Evolutionary conservation across 2,888 invertebrate species (phyloP), one percentile per base, ranked within the genome.

Genomic region (Maniola hyperantus): DNA sequence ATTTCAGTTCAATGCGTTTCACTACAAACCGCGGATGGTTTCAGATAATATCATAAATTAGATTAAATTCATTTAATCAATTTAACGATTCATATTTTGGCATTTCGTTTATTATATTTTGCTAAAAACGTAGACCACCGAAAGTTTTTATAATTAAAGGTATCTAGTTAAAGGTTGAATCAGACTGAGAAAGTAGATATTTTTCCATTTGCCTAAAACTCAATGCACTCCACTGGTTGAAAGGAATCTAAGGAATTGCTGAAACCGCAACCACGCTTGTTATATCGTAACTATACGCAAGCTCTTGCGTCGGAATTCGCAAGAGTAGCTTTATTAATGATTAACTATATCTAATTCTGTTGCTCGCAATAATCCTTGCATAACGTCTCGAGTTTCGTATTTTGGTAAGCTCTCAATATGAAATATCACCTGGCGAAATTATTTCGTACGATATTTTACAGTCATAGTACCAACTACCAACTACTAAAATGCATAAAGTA

Each of bases 221-320:
- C 13, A 57, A 13, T 42, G 57, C 42, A 42, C 57, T 13, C 55
- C 18, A 39, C 20, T 57, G 57, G 57, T 18, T 57, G 42, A n/a
- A 15, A 57, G 57, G 57, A 57, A 57, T 86, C 73, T 71, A 83
- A 81, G 78, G 77, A 78, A 79, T 83, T 82, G 82, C 83, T 79
- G 77, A 79, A 85, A 84, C 84, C 78, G 88, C 87, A 88, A 87
- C 83, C 84, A 80, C 76, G 79, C 82, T 82, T 79, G 86, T 83
- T 85, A 87, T 87, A 90, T 90, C 83, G 55, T 42, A 42, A 39
- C 57, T 42, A 7, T 48, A 57, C 57, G 90, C 91, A 90, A 90
- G 89, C 87, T 88, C 88, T 91, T 89, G 89, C 91, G 87, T 83
- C 82, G 75, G 70, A 67, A 73, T 75, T 65, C 68, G 73, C 76